phyloP scores from a whole-genome alignment of 2,113 vertebrate species.

The Chamaetylas fuelleborni region DNA sequence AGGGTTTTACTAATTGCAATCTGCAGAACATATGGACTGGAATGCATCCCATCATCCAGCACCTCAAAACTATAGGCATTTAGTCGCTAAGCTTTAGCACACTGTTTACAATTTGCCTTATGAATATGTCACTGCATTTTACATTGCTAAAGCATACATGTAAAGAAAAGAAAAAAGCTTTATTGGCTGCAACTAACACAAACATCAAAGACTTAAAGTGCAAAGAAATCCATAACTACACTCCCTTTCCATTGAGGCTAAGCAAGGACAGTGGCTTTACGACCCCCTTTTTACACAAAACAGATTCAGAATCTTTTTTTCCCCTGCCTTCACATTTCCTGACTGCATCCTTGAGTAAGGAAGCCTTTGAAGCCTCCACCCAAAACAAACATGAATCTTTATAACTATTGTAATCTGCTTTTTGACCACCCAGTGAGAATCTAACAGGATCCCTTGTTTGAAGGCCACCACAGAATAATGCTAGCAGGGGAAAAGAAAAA shows the following conservation, averaged over 20 bases:
- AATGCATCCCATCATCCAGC: background rate
- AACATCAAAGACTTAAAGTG: background rate
- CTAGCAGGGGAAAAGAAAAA: constrained; percentile 37
- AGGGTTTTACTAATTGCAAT: constrained; percentile 65
- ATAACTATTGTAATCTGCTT: constrained; percentile 47
- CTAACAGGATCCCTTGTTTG: constrained; percentile 62
- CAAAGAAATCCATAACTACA: constrained; percentile 21
- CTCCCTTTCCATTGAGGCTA: constrained; percentile 2
- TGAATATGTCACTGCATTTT: background rate
- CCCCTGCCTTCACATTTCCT: constrained; percentile 53
- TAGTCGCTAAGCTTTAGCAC: background rate
- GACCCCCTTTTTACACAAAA: constrained; percentile 59
- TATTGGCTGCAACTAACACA: background rate
- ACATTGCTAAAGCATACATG: background rate
- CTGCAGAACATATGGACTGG: constrained; percentile 53
- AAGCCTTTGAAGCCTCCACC: constrained; percentile 74
- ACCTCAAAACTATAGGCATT: background rate
- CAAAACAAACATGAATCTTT: constrained; percentile 76
- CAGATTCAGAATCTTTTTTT: constrained; percentile 50
- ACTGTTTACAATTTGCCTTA: constrained; percentile 3
- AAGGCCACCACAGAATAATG: constrained; percentile 60
- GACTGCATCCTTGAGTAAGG: constrained; percentile 62
- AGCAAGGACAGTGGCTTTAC: constrained; percentile 41
- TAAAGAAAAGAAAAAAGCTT: background rate
- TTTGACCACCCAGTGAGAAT: constrained; percentile 76